These are phyloP conservation scores for Psilanteris sp. DNA, from an alignment of 1,140 invertebrate species.

Conservation along the genomic window DNA sequence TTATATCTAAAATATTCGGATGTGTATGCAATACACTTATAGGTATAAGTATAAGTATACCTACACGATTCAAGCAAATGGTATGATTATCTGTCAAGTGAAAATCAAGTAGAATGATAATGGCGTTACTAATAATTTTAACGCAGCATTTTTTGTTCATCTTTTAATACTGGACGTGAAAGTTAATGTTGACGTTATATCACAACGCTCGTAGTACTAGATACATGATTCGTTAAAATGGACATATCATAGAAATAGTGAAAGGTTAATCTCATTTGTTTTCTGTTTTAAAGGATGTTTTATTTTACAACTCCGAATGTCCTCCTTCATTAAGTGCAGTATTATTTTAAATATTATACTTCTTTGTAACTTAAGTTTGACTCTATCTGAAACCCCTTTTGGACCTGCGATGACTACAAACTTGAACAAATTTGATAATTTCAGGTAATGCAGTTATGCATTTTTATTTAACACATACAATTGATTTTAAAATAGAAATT, in stretches of 20 bases:
- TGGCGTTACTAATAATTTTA: slow-evolving; percentile 20
- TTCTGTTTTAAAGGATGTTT: slow-evolving; percentile 18
- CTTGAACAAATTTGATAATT: background rate
- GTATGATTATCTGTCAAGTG: no score
- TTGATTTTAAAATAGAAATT: no score
- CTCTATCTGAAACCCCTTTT: no score
- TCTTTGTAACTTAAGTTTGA: slow-evolving; percentile 1
- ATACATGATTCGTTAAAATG: slow-evolving; percentile 12
- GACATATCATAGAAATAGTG: slow-evolving; percentile 6
- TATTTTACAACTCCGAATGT: slow-evolving; percentile 7
- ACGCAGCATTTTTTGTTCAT: slow-evolving; percentile 1
- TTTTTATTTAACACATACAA: no score
- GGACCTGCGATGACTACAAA: no score
- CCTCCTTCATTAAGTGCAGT: background rate
- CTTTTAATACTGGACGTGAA: slow-evolving; percentile 22
- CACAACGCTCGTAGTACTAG: background rate
- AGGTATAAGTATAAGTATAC: no score
- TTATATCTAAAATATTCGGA: no score
- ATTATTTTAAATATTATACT: background rate
- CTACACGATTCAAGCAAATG: no score
- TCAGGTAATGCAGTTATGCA: no score
- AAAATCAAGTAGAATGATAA: slow-evolving; percentile 14
- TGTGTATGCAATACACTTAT: no score
- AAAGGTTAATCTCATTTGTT: slow-evolving; percentile 29
- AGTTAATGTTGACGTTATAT: slow-evolving; percentile 14